These are phyloP conservation scores for Drosophila leonis DNA, from an alignment of 2,888 invertebrate genomes.

Conservation along the genomic window DNA sequence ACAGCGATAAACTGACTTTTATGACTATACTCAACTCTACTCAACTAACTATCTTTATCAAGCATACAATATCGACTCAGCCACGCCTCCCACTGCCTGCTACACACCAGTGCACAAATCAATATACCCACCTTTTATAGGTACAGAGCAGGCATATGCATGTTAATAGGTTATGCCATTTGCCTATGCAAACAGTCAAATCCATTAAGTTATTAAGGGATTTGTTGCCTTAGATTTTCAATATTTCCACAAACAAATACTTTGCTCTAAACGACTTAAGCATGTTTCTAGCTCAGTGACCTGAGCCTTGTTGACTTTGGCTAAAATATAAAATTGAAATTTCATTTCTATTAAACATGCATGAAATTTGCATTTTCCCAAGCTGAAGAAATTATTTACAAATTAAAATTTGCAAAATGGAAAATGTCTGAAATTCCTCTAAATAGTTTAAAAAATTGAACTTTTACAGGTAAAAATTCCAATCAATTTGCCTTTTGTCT, in stretches of 20 bases:
- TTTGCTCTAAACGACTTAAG: background rate
- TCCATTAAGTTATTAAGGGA: slow-evolving; percentile 82
- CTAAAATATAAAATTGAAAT: slow-evolving; percentile 38
- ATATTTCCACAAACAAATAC: slow-evolving; percentile 44
- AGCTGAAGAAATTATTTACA: slow-evolving; percentile 1
- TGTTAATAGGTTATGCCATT: slow-evolving; percentile 34
- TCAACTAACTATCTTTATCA: background rate
- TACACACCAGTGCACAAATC: background rate
- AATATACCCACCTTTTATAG: background rate
- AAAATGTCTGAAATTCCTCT: background rate
- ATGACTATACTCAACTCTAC: background rate
- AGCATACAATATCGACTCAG: background rate
- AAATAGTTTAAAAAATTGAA: background rate
- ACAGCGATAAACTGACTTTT: background rate
- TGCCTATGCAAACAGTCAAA: slow-evolving; percentile 61
- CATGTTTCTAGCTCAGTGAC: slow-evolving; percentile 1
- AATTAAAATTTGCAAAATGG: background rate
- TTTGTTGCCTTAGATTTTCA: slow-evolving; percentile 62
- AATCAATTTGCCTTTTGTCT: background rate
- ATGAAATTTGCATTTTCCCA: slow-evolving; percentile 60
- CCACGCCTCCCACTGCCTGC: background rate
- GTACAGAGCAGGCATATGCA: slow-evolving; percentile 11
- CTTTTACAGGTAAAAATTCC: background rate
- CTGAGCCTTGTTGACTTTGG: slow-evolving; percentile 33
- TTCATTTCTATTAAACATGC: slow-evolving; percentile 67